phyloP scores from a whole-genome alignment of 2,113 vertebrate species.

The Poecilia latipinna region DNA sequence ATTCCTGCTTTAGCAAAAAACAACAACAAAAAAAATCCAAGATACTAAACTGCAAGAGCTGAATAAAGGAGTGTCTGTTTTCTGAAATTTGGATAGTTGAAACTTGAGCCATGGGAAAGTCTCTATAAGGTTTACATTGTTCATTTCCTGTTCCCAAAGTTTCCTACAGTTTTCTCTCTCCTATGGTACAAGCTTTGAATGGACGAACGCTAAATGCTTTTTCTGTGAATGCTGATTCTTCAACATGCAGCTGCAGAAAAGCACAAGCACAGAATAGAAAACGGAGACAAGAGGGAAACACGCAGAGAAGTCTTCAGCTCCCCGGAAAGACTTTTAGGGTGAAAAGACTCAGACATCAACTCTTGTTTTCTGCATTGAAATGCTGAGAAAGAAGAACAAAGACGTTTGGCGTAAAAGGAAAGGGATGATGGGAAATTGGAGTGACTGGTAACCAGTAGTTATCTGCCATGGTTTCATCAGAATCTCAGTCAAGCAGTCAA shows the following conservation, averaged over 20 bases:
- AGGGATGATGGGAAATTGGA: constrained; percentile 16
- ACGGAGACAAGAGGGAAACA: constrained; percentile 51
- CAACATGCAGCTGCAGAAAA: constrained; percentile 67
- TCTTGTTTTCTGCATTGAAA: constrained; percentile 39
- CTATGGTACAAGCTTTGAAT: constrained; percentile 57
- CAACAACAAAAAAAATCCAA: not conserved
- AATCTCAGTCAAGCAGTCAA: not conserved
- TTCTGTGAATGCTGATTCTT: constrained; percentile 11
- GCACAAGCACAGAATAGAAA: constrained; percentile 46
- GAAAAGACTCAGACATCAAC: constrained; percentile 50
- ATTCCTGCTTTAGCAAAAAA: not conserved
- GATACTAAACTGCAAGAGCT: not conserved
- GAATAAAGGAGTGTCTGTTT: constrained; percentile 2
- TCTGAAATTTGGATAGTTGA: constrained; percentile 4
- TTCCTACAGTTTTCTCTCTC: constrained; percentile 23
- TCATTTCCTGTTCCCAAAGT: constrained; percentile 19
- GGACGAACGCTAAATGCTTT: constrained; percentile 30
- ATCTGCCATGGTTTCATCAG: not conserved
- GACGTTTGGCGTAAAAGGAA: not conserved
- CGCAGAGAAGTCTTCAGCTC: constrained; percentile 33
- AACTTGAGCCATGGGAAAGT: not conserved
- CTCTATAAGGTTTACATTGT: not conserved
- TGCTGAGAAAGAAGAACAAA: constrained; percentile 13
- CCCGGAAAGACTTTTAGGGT: constrained; percentile 23
- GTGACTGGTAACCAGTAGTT: constrained; percentile 27